A percentile compares a stretch with the other conserved stretches of the same genome.
Conservation (phyloP, 2,797 vertebrate genomes). For the Gymnothorax reevesii region DNA sequence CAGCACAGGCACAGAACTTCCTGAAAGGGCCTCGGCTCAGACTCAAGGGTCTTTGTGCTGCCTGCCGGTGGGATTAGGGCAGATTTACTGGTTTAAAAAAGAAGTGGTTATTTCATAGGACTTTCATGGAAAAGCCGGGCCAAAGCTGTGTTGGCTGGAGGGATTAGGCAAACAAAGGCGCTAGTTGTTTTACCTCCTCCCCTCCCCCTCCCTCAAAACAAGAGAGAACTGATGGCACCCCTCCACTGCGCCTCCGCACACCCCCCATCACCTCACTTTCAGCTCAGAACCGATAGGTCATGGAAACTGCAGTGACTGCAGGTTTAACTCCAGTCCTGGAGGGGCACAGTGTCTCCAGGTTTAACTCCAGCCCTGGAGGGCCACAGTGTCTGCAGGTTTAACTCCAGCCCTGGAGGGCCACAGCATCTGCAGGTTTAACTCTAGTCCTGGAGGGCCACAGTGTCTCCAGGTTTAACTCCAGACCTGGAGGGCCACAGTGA, state of each 20-base stretch:
- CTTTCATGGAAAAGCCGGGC: conserved; percentile 85
- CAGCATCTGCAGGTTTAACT: no score
- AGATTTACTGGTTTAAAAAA: conserved; percentile 81
- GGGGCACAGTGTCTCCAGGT: no score
- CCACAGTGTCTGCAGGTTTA: no score
- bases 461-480: no score
- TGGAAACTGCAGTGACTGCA: neutral
- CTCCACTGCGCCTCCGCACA: conserved; percentile 47
- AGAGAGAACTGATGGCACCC: no score
- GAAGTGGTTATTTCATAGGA: conserved; percentile 83
- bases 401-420: no score
- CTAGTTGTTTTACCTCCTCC: conserved; percentile 73
- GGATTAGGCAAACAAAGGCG: conserved; percentile 83
- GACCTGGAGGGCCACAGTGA: no score
- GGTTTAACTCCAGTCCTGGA: neutral
- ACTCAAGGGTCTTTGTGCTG: conserved; percentile 79
- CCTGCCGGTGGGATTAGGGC: conserved; percentile 77
- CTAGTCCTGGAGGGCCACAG: no score
- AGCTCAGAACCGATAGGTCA: neutral
- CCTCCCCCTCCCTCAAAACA: conserved; percentile 35
- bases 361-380: no score
- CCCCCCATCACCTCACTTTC: conserved; percentile 43
- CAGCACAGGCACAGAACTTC: conserved; percentile 72
- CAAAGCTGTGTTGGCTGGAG: conserved; percentile 83
- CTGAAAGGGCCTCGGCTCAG: conserved; percentile 80